Evolutionary conservation across 2,113 vertebrate species (phyloP), one percentile per base, ranked within the genome.

Genomic region (Dinomys branickii): DNA sequence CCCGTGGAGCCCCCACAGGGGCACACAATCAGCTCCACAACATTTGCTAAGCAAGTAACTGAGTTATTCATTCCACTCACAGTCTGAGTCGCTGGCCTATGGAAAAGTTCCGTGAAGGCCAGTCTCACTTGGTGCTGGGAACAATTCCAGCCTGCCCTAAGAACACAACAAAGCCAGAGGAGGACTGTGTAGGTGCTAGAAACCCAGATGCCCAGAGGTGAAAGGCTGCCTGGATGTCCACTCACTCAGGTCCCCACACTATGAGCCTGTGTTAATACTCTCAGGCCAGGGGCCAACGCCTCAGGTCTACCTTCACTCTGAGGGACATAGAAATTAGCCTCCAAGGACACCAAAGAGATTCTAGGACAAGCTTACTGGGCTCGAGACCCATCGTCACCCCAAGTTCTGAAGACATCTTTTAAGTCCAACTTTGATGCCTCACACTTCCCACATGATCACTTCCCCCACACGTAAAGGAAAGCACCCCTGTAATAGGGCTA

Each of bases 131-230:
- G 75, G 50, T 85, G 52, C 85, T 73, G 73, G 85, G 65, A 89
- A 92, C 35, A 13, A 92, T 69, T 96, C 80, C 85, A 96, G 90
- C 47, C 59, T 61, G 44, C 92, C 90, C 69, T 78, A 67, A 78
- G 75, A 94, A 91, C 93, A 87, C 54, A 90, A 47, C 54, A 63
- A 77, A 95, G 84, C 61, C 61, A 16, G 30, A 59, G 44, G 75
- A 90, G 75, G 33, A 56, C 61, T 41, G 47, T 59, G 81, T n/a
- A 63, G 63, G 67, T 14, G 17, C 35, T 58, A 28, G 54, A 67
- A 88, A 52, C 58, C 28, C 22, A 12, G 52, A 88, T 78, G 38
- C 91, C 30, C 33, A 61, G 47, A 93, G 89, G 73, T 22, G 61
- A 94, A 84, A 41, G 2, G 4, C 22, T 58, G 5, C 28, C 33